Evolutionary conservation across 2,113 vertebrate species (phyloP), one percentile per base, ranked within the genome.

Genomic region (Hymenochirus boettgeri): DNA sequence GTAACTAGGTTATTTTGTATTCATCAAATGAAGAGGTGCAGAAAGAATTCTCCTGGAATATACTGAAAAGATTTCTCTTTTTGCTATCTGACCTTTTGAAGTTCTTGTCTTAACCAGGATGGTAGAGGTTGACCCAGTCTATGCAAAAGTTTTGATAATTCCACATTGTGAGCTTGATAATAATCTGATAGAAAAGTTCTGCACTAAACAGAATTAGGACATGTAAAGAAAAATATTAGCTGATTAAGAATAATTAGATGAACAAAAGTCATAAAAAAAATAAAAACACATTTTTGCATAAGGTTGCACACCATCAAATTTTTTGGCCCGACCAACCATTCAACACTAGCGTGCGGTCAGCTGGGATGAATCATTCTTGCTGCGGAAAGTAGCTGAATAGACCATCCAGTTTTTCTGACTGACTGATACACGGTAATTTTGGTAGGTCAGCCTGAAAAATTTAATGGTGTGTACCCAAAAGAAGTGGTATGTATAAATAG

Each of bases 161-260:
- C 95, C 77, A 97, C 85, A 13, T 98, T 99, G 83, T 96, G 96
- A 73, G 95, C 94, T 72, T 90, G 88, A 80, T 97, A 98, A 86
- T 95, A 98, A 77, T 77, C 88, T 53, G 94, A 98, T 61, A 99
- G 91, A 77, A 92, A 95, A 54, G 83, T 83, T 67, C 94, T 90
- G 64, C 95, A 93, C 96, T 97, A 81, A 55, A 57, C 65, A 45
- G 71, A 50, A 27, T 27, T 1, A 21, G 24, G 63, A 71, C 12
- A 60, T 2, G 57, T 15, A 33, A 42, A 42, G 39, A n/a, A 42
- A 42, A 15, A 42, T 42, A 11, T n/a, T 7, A 12, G 39, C n/a
- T 42, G 17, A 18, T n/a, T n/a, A 42, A n/a, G 39, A 13, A 13
- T n/a, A n/a, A n/a, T 42, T 6, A 18, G n/a, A 42, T 42, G 39